Evolutionary conservation across 2,797 vertebrate genomes (phyloP).

Genomic region (Eurystomus glaucurus): DNA sequence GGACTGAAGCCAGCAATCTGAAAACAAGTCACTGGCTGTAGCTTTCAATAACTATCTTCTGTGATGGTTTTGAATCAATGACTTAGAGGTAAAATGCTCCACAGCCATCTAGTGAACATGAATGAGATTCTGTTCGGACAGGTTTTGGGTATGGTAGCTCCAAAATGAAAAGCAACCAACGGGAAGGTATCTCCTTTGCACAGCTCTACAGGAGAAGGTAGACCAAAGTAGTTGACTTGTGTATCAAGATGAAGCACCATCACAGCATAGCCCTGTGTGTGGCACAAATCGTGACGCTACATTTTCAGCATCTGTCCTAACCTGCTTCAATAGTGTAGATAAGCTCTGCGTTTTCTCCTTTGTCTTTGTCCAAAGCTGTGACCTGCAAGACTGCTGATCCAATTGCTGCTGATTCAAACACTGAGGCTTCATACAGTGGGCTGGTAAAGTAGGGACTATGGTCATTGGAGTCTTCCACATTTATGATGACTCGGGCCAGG

Average conservation of each 20-base stretch:
- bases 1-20: neutral
- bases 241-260: neutral
- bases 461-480: slow-evolving; percentile 96
- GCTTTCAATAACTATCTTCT: neutral
- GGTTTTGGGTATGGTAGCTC: neutral
- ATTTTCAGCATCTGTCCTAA: slow-evolving; percentile 68
- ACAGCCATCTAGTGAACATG: neutral
- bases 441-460: slow-evolving; percentile 95
- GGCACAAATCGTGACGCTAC: neutral
- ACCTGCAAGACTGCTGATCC: slow-evolving; percentile 96
- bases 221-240: neutral
- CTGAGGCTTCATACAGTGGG: slow-evolving; percentile 91
- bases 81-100: neutral
- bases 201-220: neutral
- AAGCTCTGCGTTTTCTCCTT: slow-evolving; percentile 95
- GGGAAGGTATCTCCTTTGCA: neutral
- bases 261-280: neutral
- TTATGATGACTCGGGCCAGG: slow-evolving; percentile 92
- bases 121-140: neutral
- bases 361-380: slow-evolving; percentile 96
- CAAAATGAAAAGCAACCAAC: neutral
- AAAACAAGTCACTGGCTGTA: neutral
- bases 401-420: slow-evolving; percentile 95
- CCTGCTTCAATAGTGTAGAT: slow-evolving; percentile 95
- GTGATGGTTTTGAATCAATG: neutral